Percentiles rank a stretch among this genome's conserved stretches.
phyloP scores from a whole-genome alignment of 2,888 invertebrate genomes.

The Pseudanteris insignis region DNA sequence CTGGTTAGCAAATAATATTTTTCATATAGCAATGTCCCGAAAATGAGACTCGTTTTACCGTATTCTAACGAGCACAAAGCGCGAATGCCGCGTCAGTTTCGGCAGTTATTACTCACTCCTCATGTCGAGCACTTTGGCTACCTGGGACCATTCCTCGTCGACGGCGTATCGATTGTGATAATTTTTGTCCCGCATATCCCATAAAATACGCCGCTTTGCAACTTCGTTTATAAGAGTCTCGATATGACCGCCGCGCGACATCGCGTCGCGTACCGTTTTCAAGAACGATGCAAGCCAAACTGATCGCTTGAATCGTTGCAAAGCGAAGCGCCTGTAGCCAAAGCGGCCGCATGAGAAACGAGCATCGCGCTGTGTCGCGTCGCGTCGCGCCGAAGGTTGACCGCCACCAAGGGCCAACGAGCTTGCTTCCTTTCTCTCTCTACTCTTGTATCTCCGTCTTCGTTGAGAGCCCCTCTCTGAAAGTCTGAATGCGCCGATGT shows the following conservation, averaged over 20 bases:
- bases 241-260: constrained; percentile 39
- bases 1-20: too few relatives aligned
- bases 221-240: constrained; percentile 39
- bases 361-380: constrained; percentile 37
- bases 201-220: constrained; percentile 30
- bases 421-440: not conserved
- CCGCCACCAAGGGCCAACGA: constrained; percentile 8
- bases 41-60: too few relatives aligned
- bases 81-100: constrained; percentile 2
- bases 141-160: constrained; percentile 41
- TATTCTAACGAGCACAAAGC: constrained; percentile 8
- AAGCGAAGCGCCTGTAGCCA: constrained; percentile 40
- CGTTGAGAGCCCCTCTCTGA: not conserved
- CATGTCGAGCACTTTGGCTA: constrained; percentile 41
- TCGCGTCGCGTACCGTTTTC: constrained; percentile 38
- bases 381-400: constrained; percentile 35
- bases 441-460: not conserved
- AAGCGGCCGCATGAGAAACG: constrained; percentile 36
- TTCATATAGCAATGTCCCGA: too few relatives aligned
- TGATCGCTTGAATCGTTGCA: constrained; percentile 24
- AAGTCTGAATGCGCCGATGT: too few relatives aligned
- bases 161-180: constrained; percentile 44
- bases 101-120: constrained; percentile 37
- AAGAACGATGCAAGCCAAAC: constrained; percentile 34
- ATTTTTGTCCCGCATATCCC: constrained; percentile 45